Percentiles rank a stretch among this genome's conserved stretches.
Evolutionary conservation across 1,140 invertebrate genomes (phyloP).

Genomic region (Drosophila chauvacae): DNA sequence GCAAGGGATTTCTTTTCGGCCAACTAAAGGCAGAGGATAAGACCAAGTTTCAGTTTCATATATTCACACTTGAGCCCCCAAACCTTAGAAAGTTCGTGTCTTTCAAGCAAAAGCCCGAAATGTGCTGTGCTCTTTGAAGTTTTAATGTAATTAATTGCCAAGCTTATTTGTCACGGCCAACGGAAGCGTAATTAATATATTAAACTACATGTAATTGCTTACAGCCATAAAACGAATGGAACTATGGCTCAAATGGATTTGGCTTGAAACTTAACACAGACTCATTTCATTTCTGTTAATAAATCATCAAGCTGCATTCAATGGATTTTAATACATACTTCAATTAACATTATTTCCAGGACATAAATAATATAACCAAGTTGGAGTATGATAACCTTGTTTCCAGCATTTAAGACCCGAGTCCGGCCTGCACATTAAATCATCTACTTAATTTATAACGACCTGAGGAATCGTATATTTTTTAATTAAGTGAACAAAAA

Average conservation of each 20-base stretch:
- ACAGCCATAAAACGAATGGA: slow-evolving; percentile 3
- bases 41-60: slow-evolving; percentile 13
- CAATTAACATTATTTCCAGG: not conserved
- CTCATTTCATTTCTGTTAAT: not conserved
- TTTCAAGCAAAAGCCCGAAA: slow-evolving; percentile 3
- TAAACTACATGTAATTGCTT: slow-evolving; percentile 12
- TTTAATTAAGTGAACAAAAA: slow-evolving; percentile 59
- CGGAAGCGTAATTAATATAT: slow-evolving; percentile 27
- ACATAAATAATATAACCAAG: not conserved
- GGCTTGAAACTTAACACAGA: not conserved
- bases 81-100: slow-evolving; percentile 13
- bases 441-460: slow-evolving; percentile 15
- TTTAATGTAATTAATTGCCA: slow-evolving; percentile 27
- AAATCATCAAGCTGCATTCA: not conserved
- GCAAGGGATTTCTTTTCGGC: not conserved
- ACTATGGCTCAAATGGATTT: slow-evolving; percentile 2
- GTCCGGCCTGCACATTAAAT: not conserved
- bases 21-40: slow-evolving; percentile 4
- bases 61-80: slow-evolving; percentile 4
- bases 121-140: slow-evolving; percentile 22
- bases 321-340: not conserved
- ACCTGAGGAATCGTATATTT: slow-evolving; percentile 31
- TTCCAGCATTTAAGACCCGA: not conserved
- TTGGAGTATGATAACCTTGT: not conserved
- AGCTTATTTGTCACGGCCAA: slow-evolving; percentile 16